Evolutionary conservation across 53 echinoderm and acorn worm genomes (phyloP).

Genomic region (Echinarachnius parma): DNA sequence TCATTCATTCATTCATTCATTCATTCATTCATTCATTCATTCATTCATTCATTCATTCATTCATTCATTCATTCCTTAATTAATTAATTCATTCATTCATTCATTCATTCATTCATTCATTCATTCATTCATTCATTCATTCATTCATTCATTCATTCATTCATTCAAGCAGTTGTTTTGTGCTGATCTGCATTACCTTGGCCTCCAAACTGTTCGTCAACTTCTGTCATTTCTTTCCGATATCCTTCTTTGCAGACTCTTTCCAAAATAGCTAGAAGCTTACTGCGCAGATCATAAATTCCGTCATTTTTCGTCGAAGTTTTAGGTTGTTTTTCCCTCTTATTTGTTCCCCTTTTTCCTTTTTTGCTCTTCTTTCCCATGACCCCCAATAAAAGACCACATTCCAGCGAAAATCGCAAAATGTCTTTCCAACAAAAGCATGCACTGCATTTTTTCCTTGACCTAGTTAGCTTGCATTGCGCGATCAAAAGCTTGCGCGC

Average conservation of each 20-base stretch:
- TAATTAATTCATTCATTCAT: no score
- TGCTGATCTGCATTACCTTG: slow-evolving; percentile 9
- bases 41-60: no score
- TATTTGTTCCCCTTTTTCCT: not conserved
- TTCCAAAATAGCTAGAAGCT: not conserved
- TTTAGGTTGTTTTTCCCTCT: slow-evolving; percentile 10
- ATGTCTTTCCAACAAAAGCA: not conserved
- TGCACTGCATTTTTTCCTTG: not conserved
- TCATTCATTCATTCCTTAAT: no score
- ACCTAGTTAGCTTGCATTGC: no score
- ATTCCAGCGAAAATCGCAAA: not conserved
- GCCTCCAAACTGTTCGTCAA: not conserved
- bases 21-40: no score
- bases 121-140: no score
- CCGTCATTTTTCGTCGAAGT: not conserved
- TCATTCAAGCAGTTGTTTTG: no score
- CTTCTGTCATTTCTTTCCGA: not conserved
- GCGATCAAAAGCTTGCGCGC: no score
- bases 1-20: no score
- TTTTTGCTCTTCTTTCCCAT: not conserved
- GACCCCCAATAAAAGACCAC: no score
- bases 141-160: no score
- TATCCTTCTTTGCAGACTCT: slow-evolving; percentile 8
- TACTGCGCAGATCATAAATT: slow-evolving; percentile 14
- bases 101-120: no score